Conservation (phyloP, 2,113 vertebrate genomes). For the zebrafish (Danio rerio) region GRCz12tu NC_133192.1:25791501-25792000, state of each 20-base stretch:
- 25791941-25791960: constrained; percentile 92
- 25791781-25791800: not conserved
- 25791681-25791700: too few species aligned
- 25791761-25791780: not conserved
- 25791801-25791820: constrained; percentile 61
- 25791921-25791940: constrained; percentile 99
- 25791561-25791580: too few species aligned
- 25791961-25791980: constrained; percentile 94
- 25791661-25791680: too few species aligned
- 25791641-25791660: too few species aligned
- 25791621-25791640: too few species aligned
- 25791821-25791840: constrained; percentile 95
- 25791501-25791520: too few species aligned
- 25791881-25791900: constrained; percentile 95
- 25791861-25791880: constrained; percentile 98
- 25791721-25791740: not conserved
- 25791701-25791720: not conserved
- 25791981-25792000: constrained; percentile 94
- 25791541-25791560: too few species aligned
- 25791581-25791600: too few species aligned
- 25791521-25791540: too few species aligned
- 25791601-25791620: too few species aligned
- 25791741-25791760: not conserved
- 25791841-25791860: constrained; percentile 93
- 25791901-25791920: constrained; percentile 97